Conservation (phyloP, 2,797 vertebrate genomes). For the Vultur gryphus region DNA sequence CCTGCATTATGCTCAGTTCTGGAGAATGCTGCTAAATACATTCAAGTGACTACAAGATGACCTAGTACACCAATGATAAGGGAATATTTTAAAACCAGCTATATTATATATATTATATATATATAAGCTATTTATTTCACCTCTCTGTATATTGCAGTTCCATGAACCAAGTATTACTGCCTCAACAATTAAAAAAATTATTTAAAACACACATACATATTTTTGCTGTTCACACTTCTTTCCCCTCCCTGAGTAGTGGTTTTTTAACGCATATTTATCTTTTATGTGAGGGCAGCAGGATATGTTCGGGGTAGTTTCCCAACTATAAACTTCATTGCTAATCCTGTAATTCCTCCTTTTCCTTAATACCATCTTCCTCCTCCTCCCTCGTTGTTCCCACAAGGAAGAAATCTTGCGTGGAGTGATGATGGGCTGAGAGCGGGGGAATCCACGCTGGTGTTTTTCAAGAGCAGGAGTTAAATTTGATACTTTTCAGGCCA, state of each 20-base stretch:
- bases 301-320: neutral
- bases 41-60: slow-evolving; percentile 78
- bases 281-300: neutral
- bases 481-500: neutral
- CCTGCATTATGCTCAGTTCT: slow-evolving; percentile 77
- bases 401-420: neutral
- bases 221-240: slow-evolving; percentile 53
- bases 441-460: accelerated
- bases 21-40: slow-evolving; percentile 82
- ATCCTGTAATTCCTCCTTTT: neutral
- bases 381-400: neutral
- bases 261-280: neutral
- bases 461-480: neutral
- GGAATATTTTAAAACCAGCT: slow-evolving; percentile 85
- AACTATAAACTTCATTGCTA: neutral
- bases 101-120: slow-evolving; percentile 85
- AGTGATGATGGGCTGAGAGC: neutral
- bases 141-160: slow-evolving; percentile 85
- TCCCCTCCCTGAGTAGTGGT: neutral
- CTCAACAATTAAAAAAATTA: slow-evolving; percentile 84
- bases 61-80: slow-evolving; percentile 83
- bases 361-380: neutral
- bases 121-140: slow-evolving; percentile 92
- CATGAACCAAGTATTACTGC: slow-evolving; percentile 84
- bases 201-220: slow-evolving; percentile 70